Conservation (phyloP, 2,888 invertebrate genomes). For the Aspidiotus destructor region DNA sequence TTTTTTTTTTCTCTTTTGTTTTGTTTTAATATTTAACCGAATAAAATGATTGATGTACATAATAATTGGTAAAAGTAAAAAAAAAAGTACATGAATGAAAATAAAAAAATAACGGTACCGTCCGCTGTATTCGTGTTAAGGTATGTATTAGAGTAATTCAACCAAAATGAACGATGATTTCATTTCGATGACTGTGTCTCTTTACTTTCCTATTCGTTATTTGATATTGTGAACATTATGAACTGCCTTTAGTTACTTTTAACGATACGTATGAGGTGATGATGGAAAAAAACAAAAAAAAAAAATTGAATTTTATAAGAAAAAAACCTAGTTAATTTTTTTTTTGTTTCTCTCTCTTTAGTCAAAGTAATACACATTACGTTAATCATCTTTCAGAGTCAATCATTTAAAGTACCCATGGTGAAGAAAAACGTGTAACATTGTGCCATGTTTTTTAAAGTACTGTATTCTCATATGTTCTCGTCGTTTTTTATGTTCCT, state of each 20-base stretch:
- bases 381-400: too few species aligned
- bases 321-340: slow-evolving; percentile 13
- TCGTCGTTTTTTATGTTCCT: slow-evolving; percentile 8
- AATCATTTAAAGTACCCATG: too few species aligned
- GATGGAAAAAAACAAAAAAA: slow-evolving; percentile 2
- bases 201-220: slow-evolving; percentile 22
- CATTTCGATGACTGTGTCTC: slow-evolving; percentile 16
- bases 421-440: too few species aligned
- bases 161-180: slow-evolving; percentile 23
- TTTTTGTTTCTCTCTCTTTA: neutral
- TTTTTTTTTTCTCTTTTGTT: slow-evolving; percentile 17
- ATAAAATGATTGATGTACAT: slow-evolving; percentile 6
- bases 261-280: neutral
- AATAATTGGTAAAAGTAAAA: neutral
- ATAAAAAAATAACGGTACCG: too few species aligned
- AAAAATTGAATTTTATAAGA: slow-evolving; percentile 3
- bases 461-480: slow-evolving; percentile 8
- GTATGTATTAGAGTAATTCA: slow-evolving; percentile 17
- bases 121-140: too few species aligned
- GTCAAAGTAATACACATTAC: too few species aligned
- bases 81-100: too few species aligned
- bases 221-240: neutral
- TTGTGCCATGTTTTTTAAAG: slow-evolving; percentile 11
- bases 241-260: slow-evolving; percentile 27
- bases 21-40: neutral